Conservation (phyloP, 1,140 invertebrate genomes). For the Trichonephila clavipes region DNA sequence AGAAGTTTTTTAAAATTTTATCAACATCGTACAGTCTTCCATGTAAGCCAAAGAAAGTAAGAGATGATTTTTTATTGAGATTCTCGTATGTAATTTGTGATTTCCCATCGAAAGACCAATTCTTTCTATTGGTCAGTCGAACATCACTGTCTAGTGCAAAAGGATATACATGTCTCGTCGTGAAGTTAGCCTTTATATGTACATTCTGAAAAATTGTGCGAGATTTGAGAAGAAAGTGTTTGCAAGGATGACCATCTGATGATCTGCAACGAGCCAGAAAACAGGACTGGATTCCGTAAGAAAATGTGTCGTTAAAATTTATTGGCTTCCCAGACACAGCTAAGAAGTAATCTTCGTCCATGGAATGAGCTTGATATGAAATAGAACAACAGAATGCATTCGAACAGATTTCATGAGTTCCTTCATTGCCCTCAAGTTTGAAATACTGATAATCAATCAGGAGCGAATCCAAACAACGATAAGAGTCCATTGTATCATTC, state of each 20-base stretch:
- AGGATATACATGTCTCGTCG: slow-evolving; percentile 67
- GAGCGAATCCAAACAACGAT: slow-evolving; percentile 3
- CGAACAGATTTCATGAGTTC: slow-evolving; percentile 49
- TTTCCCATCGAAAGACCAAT: slow-evolving; percentile 51
- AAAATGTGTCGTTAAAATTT: not conserved
- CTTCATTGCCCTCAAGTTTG: slow-evolving; percentile 47
- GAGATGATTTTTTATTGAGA: not conserved
- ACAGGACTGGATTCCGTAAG: slow-evolving; percentile 71
- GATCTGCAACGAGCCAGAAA: slow-evolving; percentile 63
- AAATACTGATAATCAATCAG: not conserved
- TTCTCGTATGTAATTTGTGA: slow-evolving; percentile 35
- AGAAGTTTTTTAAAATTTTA: not conserved
- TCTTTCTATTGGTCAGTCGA: not conserved
- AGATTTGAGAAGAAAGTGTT: not conserved
- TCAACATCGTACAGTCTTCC: slow-evolving; percentile 67
- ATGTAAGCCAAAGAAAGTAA: slow-evolving; percentile 39
- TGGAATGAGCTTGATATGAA: slow-evolving; percentile 60
- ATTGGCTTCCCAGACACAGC: not conserved
- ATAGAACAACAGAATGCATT: slow-evolving; percentile 75
- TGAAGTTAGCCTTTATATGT: slow-evolving; percentile 51
- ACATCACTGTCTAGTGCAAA: slow-evolving; percentile 23
- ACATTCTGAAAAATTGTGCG: slow-evolving; percentile 56
- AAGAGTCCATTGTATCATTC: not conserved
- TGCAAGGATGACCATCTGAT: not conserved
- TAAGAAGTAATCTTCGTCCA: slow-evolving; percentile 56